Evolutionary conservation across 2,797 vertebrate species (phyloP).

Genomic region (Lepus oiostolus): DNA sequence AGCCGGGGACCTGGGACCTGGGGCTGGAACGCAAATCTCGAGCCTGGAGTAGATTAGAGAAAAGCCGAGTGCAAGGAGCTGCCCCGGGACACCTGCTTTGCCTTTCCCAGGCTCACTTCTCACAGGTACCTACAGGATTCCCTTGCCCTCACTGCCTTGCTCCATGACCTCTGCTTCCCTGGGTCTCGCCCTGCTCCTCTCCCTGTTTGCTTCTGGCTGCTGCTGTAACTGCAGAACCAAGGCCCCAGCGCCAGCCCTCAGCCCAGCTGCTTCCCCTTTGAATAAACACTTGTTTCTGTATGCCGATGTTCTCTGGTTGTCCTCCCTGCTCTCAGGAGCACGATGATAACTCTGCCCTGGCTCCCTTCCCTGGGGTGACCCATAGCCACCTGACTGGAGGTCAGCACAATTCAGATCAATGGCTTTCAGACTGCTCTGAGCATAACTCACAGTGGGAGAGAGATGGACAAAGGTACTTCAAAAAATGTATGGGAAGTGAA

Average conservation of each 20-base stretch:
- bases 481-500: too few relatives aligned
- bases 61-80: neutral
- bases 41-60: neutral
- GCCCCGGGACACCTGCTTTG: neutral
- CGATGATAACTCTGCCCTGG: neutral
- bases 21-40: neutral
- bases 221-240: neutral
- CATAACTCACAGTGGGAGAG: too few relatives aligned
- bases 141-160: neutral
- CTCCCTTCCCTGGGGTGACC: neutral
- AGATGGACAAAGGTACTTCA: too few relatives aligned
- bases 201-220: neutral
- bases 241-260: neutral
- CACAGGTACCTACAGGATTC: neutral
- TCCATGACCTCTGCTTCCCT: neutral
- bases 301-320: neutral
- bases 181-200: neutral
- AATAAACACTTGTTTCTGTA: constrained; percentile 76
- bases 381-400: neutral
- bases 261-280: neutral
- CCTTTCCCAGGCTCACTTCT: neutral
- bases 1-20: neutral
- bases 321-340: neutral
- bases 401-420: neutral
- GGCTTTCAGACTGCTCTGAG: neutral